Base-by-base conservation (phyloP, 2,888 invertebrate genomes). In the Caenorhabditis panamensis region DNA sequence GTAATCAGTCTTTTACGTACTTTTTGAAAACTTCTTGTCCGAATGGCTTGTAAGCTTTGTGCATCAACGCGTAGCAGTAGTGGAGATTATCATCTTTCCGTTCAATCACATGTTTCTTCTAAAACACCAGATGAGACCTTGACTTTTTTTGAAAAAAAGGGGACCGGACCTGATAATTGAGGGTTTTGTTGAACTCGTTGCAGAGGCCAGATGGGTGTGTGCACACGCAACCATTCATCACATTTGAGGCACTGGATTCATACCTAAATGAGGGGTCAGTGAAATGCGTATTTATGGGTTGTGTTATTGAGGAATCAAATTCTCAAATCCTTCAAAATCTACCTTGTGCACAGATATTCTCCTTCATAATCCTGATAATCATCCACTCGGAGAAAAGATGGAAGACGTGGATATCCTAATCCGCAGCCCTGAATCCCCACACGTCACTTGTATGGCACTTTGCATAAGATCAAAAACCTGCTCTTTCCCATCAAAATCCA, bases 211-310 rank as follows among this genome's bases (percentile, higher is more conserved):
- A 82, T n/a, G 89, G 89, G 59, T 83, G 76, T 16, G 89, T 89
- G 79, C 90, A 90, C 16, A 88, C 87, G 79, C 90, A 90, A 24
- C 90, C 90, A 77, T 89, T 88, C 80, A 90, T 89, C 64, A 80
- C 75, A 22, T 80, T 62, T 6, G 85, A 79, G 4, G 82, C 63
- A 11, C 88, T 86, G 6, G 90, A 89, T 76, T 89, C 87, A 69
- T 90, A 90, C 59, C 88, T 86, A 47, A 79, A 82, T 26, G 44
- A 26, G 24, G 13, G n/a, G n/a, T n/a, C n/a, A n/a, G n/a, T n/a
- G 20, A 31, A 16, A 44, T 11, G 13, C 44, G 3, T 44, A 44
- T 16, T 49, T 49, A 1, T 49, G n/a, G n/a, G 5, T 58, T 58
- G 36, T 26, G 49, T 37, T 37, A 37, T n/a, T 13, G 13, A 41